Percentiles rank a stretch among this genome's conserved stretches.
phyloP scores from a whole-genome alignment of 2,113 vertebrate species.

The Dicentrarchus labrax region DNA sequence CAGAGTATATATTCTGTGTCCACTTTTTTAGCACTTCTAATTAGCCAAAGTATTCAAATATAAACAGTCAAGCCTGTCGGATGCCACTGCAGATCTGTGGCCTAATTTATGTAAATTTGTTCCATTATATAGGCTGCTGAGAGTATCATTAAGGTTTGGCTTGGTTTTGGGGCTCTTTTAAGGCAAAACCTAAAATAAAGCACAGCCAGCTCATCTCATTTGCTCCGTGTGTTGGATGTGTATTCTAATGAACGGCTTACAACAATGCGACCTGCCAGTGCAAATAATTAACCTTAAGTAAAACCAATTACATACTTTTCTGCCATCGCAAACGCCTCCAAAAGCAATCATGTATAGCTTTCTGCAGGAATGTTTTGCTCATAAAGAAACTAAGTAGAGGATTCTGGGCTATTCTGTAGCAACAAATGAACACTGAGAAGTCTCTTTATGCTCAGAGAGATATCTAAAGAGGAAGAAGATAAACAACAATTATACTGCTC shows the following conservation, averaged over 20 bases:
- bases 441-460: slow-evolving; percentile 79
- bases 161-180: slow-evolving; percentile 75
- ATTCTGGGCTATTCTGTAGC: slow-evolving; percentile 75
- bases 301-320: slow-evolving; percentile 86
- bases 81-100: slow-evolving; percentile 78
- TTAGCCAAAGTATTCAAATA: slow-evolving; percentile 78
- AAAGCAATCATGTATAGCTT: slow-evolving; percentile 82
- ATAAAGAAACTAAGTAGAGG: slow-evolving; percentile 80
- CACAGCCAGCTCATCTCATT: slow-evolving; percentile 81
- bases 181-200: slow-evolving; percentile 76
- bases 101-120: slow-evolving; percentile 87
- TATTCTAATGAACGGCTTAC: slow-evolving; percentile 87
- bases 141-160: slow-evolving; percentile 82
- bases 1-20: slow-evolving; percentile 61
- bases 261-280: slow-evolving; percentile 86
- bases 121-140: slow-evolving; percentile 85
- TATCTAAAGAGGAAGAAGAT: slow-evolving; percentile 81
- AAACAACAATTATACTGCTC: slow-evolving; percentile 85
- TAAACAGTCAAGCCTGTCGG: slow-evolving; percentile 78
- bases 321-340: slow-evolving; percentile 74
- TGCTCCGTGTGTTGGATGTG: slow-evolving; percentile 84
- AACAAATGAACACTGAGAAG: slow-evolving; percentile 83
- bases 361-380: slow-evolving; percentile 75
- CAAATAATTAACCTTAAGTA: slow-evolving; percentile 88
- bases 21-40: slow-evolving; percentile 78